Conservation (phyloP, 2,113 vertebrate species). For the Oenanthe oenanthe region DNA sequence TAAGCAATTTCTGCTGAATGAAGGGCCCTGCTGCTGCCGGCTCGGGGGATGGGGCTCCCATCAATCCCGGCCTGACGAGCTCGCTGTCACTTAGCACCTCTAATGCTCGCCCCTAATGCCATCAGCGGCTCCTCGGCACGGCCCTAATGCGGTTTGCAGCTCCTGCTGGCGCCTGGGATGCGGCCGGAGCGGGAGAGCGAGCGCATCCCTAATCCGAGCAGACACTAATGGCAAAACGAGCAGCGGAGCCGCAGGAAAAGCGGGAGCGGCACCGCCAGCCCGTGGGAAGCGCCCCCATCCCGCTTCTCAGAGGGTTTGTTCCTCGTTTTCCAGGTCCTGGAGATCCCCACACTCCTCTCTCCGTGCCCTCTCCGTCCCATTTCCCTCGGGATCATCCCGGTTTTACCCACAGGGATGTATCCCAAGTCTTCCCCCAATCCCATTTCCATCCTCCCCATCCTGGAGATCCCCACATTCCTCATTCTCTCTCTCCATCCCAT, state of each 20-base stretch:
- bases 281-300: accelerated
- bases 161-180: conserved; percentile 37
- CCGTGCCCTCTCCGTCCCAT: too few species aligned
- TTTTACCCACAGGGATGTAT: neutral
- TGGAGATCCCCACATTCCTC: too few species aligned
- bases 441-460: too few species aligned
- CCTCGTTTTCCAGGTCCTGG: accelerated
- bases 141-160: conserved; percentile 57
- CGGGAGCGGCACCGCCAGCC: accelerated
- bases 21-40: neutral
- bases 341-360: too few species aligned
- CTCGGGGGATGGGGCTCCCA: neutral
- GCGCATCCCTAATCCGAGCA: conserved; percentile 17
- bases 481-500: too few species aligned
- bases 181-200: neutral
- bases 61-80: conserved; percentile 19
- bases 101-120: conserved; percentile 23
- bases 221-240: conserved; percentile 16
- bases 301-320: accelerated
- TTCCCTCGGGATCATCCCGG: neutral
- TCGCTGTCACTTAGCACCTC: conserved; percentile 56
- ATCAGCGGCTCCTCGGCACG: conserved; percentile 17
- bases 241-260: neutral
- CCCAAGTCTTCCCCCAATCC: neutral
- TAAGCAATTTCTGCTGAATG: neutral